These are phyloP conservation scores for Salvelinus namaycush DNA, from an alignment of 2,113 vertebrate species.

Conservation along the genomic window DNA sequence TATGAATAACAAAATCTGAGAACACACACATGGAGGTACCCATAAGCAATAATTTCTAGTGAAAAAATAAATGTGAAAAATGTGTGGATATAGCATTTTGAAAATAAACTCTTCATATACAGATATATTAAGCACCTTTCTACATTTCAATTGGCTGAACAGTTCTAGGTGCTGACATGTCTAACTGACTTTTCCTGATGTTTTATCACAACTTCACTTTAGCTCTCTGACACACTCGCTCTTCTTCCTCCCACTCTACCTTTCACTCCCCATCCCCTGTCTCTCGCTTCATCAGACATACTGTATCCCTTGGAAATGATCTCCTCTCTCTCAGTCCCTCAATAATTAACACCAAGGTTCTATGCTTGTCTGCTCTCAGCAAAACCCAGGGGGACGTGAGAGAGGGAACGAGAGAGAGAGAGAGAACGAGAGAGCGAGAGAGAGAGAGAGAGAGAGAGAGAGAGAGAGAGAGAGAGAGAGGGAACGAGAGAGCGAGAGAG, in stretches of 20 bases:
- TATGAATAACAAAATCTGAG: too few species aligned
- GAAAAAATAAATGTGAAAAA: too few species aligned
- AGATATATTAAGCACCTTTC: too few species aligned
- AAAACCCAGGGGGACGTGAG: conserved; percentile 20
- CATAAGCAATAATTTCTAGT: too few species aligned
- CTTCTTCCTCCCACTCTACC: background rate
- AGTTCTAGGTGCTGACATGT: conserved; percentile 7
- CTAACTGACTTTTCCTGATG: conserved; percentile 2
- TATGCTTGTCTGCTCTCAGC: conserved; percentile 28
- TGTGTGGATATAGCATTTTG: too few species aligned
- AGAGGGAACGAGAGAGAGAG: conserved; percentile 2
- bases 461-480: too few species aligned
- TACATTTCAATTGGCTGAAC: background rate
- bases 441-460: too few species aligned
- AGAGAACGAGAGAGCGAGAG: too few species aligned
- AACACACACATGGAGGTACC: too few species aligned
- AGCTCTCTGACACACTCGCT: background rate
- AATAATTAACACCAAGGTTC: conserved; percentile 50
- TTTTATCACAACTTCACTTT: background rate
- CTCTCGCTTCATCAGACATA: conserved; percentile 21
- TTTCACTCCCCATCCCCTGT: background rate
- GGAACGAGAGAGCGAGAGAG: too few species aligned
- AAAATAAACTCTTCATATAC: too few species aligned
- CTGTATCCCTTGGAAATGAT: conserved; percentile 16
- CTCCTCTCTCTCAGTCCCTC: conserved; percentile 21